phyloP scores from a whole-genome alignment of 2,888 invertebrate genomes.

The Papilio demoleus region DNA sequence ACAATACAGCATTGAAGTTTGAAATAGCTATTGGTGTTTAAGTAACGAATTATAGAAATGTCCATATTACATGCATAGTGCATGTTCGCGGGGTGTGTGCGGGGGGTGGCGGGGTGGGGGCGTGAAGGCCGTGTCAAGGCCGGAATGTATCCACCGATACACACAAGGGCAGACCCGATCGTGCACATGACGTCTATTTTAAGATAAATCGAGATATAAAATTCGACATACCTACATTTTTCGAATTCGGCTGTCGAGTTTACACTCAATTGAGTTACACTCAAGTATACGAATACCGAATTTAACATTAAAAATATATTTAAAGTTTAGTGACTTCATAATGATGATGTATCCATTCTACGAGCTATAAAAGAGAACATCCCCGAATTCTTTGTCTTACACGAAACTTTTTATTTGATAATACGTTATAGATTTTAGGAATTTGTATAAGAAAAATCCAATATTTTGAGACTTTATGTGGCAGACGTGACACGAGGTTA shows the following conservation, averaged over 20 bases:
- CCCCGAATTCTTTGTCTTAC: background rate
- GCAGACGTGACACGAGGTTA: background rate
- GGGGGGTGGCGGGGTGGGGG: slow-evolving; percentile 44
- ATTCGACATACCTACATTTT: slow-evolving; percentile 17
- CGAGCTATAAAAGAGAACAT: background rate
- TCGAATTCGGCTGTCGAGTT: background rate
- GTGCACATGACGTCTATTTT: slow-evolving; percentile 56
- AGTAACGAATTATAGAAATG: slow-evolving; percentile 16
- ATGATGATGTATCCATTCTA: background rate
- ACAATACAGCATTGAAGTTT: slow-evolving; percentile 2
- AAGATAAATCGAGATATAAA: slow-evolving; percentile 40
- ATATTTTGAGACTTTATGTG: background rate
- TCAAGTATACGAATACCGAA: background rate
- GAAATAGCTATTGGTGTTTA: background rate
- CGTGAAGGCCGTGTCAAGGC: slow-evolving; percentile 75
- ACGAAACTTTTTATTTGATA: background rate
- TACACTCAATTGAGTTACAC: slow-evolving; percentile 19
- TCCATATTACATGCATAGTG: slow-evolving; percentile 30
- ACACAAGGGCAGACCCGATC: slow-evolving; percentile 51
- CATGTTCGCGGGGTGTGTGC: slow-evolving; percentile 33
- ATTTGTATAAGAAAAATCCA: background rate
- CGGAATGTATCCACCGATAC: slow-evolving; percentile 54
- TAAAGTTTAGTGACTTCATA: background rate
- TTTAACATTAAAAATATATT: background rate
- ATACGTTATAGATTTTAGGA: background rate